These are phyloP conservation scores for Thymallus thymallus DNA, from an alignment of 2,113 vertebrate species.

Conservation along the genomic window DNA sequence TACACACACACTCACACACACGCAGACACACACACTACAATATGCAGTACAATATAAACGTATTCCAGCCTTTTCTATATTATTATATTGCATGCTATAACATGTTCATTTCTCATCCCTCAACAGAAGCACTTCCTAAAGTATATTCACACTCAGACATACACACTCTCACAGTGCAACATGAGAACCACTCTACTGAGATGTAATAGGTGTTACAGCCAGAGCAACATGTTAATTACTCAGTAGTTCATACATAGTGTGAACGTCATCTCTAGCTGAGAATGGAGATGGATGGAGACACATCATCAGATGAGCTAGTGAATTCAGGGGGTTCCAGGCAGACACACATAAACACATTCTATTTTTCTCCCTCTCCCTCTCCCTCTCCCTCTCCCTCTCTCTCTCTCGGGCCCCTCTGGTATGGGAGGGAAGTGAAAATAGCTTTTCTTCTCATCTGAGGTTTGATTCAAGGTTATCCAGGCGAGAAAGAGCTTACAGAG, in stretches of 20 bases:
- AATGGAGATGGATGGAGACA: constrained; percentile 35
- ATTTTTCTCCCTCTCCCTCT: background rate
- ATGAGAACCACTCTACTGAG: background rate
- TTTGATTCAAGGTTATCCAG: constrained; percentile 77
- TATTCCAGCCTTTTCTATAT: background rate
- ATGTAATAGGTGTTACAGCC: background rate
- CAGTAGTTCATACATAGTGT: constrained; percentile 22
- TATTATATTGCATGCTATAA: background rate
- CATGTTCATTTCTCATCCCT: background rate
- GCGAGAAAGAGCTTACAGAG: constrained; percentile 67
- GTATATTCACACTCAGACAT: background rate
- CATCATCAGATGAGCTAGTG: constrained; percentile 17
- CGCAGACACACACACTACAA: background rate
- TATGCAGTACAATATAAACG: background rate
- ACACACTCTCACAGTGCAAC: background rate
- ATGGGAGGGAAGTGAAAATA: constrained; percentile 74
- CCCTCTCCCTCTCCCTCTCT: background rate
- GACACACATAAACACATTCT: background rate
- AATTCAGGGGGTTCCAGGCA: constrained; percentile 9
- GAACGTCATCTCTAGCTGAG: constrained; percentile 16
- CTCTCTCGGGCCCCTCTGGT: constrained; percentile 60
- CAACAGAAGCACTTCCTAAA: background rate
- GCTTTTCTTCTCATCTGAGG: constrained; percentile 73
- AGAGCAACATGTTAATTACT: constrained; percentile 29
- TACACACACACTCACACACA: background rate